Percentiles rank a stretch among this genome's conserved stretches.
Evolutionary conservation across 2,113 vertebrate genomes (phyloP).

Genomic region (Ia io): DNA sequence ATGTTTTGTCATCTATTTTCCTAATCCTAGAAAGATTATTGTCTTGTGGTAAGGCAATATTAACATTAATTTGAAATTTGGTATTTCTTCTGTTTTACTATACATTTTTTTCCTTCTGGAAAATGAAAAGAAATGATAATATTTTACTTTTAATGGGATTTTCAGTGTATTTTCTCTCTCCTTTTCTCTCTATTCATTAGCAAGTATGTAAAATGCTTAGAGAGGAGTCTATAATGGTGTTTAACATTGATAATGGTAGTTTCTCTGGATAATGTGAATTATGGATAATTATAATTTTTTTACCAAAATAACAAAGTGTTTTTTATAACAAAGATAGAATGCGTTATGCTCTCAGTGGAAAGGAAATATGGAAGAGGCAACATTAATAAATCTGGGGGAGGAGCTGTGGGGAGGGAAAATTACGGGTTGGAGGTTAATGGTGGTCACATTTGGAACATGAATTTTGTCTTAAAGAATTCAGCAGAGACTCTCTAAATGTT

Average conservation of each 20-base stretch:
- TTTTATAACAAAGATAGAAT: not conserved
- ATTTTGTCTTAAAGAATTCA: not conserved
- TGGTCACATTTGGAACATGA: not conserved
- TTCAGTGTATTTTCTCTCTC: not conserved
- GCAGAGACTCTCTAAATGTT: not conserved
- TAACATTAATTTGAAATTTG: not conserved
- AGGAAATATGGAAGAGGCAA: not conserved
- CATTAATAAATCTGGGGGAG: not conserved
- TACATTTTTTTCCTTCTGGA: not conserved
- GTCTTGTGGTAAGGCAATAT: not conserved
- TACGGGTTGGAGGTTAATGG: not conserved
- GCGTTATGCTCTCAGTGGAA: not conserved
- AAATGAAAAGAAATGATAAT: not conserved
- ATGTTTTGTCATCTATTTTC: not conserved
- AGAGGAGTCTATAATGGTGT: not conserved
- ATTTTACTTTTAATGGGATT: not conserved
- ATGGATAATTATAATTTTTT: not conserved
- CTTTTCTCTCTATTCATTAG: not conserved
- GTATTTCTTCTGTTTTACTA: not conserved
- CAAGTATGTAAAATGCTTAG: not conserved
- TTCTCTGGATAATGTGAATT: not conserved
- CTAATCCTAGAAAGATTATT: not conserved
- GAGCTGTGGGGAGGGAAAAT: not conserved
- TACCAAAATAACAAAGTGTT: not conserved
- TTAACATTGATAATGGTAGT: not conserved